Base-by-base conservation (phyloP, 2,797 vertebrate genomes). In the Fratercula arctica region DNA sequence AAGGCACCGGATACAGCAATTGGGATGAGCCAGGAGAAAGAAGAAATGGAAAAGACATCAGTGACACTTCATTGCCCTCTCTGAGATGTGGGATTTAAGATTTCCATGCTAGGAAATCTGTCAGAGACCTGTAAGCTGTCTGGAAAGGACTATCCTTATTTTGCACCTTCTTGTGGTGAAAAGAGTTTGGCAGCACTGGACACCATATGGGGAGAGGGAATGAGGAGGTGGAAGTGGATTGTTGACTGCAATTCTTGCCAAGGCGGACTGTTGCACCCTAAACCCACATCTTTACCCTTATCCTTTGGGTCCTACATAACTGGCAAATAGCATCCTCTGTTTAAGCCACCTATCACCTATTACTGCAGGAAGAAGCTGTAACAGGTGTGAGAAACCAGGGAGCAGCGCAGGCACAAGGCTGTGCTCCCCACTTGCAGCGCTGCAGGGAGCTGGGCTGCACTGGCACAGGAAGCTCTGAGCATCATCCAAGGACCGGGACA, bases 1-100 rank as follows among this genome's bases (percentile, higher is more conserved):
- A 97, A 98, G 81, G 85, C 85, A 96, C 97, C 98, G 15, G 89
- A 96, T 97, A 97, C 98, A 94, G 95, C 85, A 94, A 88, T 97
- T 85, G 90, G 93, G 60, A 95, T 85, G 12, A 97, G 93, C 83
- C 97, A 96, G 83, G 97, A 97, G 79, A 98, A 87, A 90, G 80
- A 94, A 74, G 96, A 94, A 94, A 98, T 96, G 74, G 95, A 95
- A 96, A 96, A 94, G 23, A 80, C 41, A 53, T 96, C 33, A 96
- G 57, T 84, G 54, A 87, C 43, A 59, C 7, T 51, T 54, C 75
- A 61, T 24, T 39, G 21, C 6, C 70, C 29, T 17, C 66, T 84
- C 66, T 46, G 64, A 79, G 35, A 78, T 13, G 12, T 18, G 6
- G 39, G n/a, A 84, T 24, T 54, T 81, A 87, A 83, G 17, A 78